Evolutionary conservation across 2,113 vertebrate species (phyloP), one percentile per base, ranked within the genome.

Genomic region (Rhinolophus ferrumequinum): DNA sequence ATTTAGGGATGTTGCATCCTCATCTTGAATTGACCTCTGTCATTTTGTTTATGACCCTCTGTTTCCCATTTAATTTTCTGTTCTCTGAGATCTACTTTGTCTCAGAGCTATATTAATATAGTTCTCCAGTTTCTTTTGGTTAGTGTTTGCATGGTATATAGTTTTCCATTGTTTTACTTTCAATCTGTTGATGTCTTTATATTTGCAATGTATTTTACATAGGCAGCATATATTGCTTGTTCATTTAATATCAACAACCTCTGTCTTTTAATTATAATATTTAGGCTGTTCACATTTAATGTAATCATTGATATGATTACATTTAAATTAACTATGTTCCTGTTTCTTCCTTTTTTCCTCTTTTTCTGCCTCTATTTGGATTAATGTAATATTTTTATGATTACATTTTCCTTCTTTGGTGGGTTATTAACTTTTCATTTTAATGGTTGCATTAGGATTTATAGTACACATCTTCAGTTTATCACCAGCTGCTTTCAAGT

Each of bases 261-360:
- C 33, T 87, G 26, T n/a, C 50, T 58, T 88, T 79, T 90, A 41
- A 33, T 90, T 35, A 21, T 11, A 76, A 7, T 81, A 66, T 79
- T 96, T 90, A 38, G 62, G 21, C 16, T n/a, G 12, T 85, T 93
- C 85, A 73, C 10, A 85, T 85, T 90, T 89, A 62, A 26, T 90
- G 18, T 52, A 24, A 89, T 72, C 62, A 33, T 35, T 66, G 41
- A 62, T 89, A n/a, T 44, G 44, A 41, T 60, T 72, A 28, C 5
- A 70, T 77, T 89, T 77, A 88, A 69, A 44, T 60, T 69, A 30
- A 47, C 6, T 26, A 2, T 82, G 41, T 77, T 58, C 93, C 13
- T 88, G 0, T 82, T 60, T 73, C 16, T 56, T 21, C 52, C 5
- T 62, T 18, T 30, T 90, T 73, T 70, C 24, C 41, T 75, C 5